A percentile compares a stretch with the other conserved stretches of the same genome.
Evolutionary conservation across 1,140 invertebrate genomes (phyloP).

Genomic region (Gryllus bimaculatus): DNA sequence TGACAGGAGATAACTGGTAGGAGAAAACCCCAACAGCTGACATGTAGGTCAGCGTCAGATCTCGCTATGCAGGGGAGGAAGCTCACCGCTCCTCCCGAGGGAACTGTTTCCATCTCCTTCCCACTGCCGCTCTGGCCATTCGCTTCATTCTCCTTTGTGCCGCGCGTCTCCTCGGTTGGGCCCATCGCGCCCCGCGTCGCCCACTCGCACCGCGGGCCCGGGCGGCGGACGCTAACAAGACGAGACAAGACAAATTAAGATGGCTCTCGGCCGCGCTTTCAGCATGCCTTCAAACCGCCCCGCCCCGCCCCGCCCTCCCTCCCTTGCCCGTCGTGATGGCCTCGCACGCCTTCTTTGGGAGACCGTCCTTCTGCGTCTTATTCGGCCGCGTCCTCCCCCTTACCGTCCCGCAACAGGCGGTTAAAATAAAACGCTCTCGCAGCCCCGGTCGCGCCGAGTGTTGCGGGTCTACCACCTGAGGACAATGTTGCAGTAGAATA

Average conservation of each 20-base stretch:
- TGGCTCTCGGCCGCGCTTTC: background rate
- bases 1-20: too few species aligned
- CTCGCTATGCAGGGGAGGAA: too few species aligned
- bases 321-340: too few species aligned
- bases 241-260: slow-evolving; percentile 4
- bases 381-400: background rate
- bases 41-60: too few species aligned
- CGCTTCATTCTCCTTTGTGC: background rate
- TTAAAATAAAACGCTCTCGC: background rate
- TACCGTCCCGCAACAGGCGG: too few species aligned
- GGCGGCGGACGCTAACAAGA: background rate
- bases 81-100: too few species aligned
- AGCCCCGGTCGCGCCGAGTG: background rate
- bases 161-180: too few species aligned
- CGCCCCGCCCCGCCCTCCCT: too few species aligned
- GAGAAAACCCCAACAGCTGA: too few species aligned
- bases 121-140: background rate
- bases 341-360: too few species aligned
- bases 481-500: too few species aligned
- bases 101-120: background rate
- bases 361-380: background rate
- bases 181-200: background rate
- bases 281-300: background rate
- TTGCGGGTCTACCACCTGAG: too few species aligned
- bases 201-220: background rate